Conservation (phyloP, 2,888 invertebrate species). For the Scelioninae gen. 1 region DNA sequence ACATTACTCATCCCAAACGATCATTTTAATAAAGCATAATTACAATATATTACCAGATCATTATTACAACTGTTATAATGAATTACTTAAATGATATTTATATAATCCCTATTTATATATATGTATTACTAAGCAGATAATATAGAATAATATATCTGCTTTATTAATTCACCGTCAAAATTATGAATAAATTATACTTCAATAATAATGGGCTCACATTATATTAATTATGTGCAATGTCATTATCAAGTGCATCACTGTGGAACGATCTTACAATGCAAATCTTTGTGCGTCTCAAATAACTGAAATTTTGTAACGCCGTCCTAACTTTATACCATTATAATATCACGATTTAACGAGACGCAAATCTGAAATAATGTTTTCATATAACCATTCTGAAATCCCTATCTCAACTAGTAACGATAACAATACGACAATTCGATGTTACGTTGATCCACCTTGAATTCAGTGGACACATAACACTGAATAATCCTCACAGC, state of each 20-base stretch:
- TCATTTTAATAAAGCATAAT: conserved; percentile 60
- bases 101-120: conserved; percentile 50
- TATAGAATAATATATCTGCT: conserved; percentile 31
- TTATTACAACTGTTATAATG: conserved; percentile 51
- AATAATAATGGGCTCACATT: conserved; percentile 26
- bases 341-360: conserved; percentile 15
- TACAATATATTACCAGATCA: conserved; percentile 37
- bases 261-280: neutral
- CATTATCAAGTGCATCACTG: conserved; percentile 23
- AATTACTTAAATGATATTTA: conserved; percentile 52
- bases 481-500: conserved; percentile 61
- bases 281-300: neutral
- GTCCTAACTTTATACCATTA: conserved; percentile 6
- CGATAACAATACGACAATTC: conserved; percentile 42
- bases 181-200: conserved; percentile 40
- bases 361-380: neutral
- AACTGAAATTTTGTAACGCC: conserved; percentile 2
- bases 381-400: conserved; percentile 4
- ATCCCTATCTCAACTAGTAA: conserved; percentile 10
- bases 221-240: conserved; percentile 30
- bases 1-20: conserved; percentile 43
- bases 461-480: conserved; percentile 47
- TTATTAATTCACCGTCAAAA: conserved; percentile 40
- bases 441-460: conserved; percentile 47
- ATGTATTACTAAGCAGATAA: conserved; percentile 39